Conservation (phyloP, 2,888 invertebrate genomes). For the Coenonympha glycerion region DNA sequence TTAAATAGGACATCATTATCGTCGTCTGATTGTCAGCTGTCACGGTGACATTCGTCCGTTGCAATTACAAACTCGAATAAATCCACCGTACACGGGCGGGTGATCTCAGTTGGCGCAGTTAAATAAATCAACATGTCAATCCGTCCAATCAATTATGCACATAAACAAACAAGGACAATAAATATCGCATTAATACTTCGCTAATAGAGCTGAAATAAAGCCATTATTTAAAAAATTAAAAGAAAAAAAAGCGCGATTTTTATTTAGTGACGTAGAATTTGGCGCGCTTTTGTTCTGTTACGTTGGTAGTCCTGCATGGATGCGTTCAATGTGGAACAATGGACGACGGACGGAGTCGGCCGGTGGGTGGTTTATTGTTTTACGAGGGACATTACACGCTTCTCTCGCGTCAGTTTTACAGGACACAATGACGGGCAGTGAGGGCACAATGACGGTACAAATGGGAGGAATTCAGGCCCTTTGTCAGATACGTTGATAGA, state of each 20-base stretch:
- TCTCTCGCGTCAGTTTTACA: slow-evolving; percentile 42
- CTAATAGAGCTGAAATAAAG: slow-evolving; percentile 19
- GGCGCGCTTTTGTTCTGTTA: slow-evolving; percentile 39
- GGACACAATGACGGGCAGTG: slow-evolving; percentile 49
- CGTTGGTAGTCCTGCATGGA: slow-evolving; percentile 21
- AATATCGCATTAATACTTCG: slow-evolving; percentile 21
- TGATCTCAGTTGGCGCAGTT: slow-evolving; percentile 18
- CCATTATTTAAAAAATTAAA: slow-evolving; percentile 18
- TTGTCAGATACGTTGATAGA: slow-evolving; percentile 57
- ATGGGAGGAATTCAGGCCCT: slow-evolving; percentile 52
- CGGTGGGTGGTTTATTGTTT: slow-evolving; percentile 70
- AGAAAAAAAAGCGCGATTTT: slow-evolving; percentile 21
- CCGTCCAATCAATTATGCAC: slow-evolving; percentile 34
- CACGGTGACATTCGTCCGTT: slow-evolving; percentile 18
- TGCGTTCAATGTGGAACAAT: slow-evolving; percentile 30
- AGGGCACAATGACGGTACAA: slow-evolving; percentile 52
- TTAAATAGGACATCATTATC: slow-evolving; percentile 22
- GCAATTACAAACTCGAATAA: slow-evolving; percentile 25
- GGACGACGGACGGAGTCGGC: slow-evolving; percentile 25
- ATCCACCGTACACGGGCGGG: slow-evolving; percentile 19
- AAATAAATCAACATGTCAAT: slow-evolving; percentile 34
- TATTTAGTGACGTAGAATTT: slow-evolving; percentile 35
- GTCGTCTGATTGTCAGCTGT: slow-evolving; percentile 25
- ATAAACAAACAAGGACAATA: slow-evolving; percentile 32
- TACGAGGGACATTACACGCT: slow-evolving; percentile 55